These are phyloP conservation scores for Pyrrhosoma nymphula DNA, from an alignment of 2,888 invertebrate genomes.

Conservation along the genomic window DNA sequence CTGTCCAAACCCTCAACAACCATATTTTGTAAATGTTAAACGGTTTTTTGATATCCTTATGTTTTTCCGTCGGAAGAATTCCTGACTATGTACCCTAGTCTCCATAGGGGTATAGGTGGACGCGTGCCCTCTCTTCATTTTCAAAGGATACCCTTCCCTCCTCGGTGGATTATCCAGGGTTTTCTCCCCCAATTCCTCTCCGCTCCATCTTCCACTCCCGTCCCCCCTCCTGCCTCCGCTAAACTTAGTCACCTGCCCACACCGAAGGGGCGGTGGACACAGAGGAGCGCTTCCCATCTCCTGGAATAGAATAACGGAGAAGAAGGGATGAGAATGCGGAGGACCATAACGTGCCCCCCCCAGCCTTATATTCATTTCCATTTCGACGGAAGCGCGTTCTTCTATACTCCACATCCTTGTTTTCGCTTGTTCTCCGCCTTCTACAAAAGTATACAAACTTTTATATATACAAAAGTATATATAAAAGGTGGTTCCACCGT, in stretches of 20 bases:
- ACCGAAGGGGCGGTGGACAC: neutral
- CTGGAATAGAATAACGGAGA: constrained; percentile 57
- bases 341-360: neutral
- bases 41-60: too few species aligned
- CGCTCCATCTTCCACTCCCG: neutral
- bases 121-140: too few species aligned
- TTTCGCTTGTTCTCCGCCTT: neutral
- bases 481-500: too few species aligned
- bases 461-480: too few species aligned
- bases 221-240: neutral
- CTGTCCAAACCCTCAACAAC: too few species aligned
- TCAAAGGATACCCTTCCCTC: neutral
- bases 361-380: neutral
- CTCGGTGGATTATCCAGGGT: neutral
- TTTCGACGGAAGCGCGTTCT: neutral
- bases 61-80: too few species aligned
- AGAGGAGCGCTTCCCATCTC: neutral
- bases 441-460: too few species aligned
- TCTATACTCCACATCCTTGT: neutral
- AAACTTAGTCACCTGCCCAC: constrained; percentile 37
- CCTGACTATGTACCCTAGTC: neutral
- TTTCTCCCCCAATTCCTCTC: neutral
- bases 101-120: too few species aligned
- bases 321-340: neutral
- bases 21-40: too few species aligned